phyloP scores from a whole-genome alignment of 2,113 vertebrate genomes.

The Hypomesus transpacificus region DNA sequence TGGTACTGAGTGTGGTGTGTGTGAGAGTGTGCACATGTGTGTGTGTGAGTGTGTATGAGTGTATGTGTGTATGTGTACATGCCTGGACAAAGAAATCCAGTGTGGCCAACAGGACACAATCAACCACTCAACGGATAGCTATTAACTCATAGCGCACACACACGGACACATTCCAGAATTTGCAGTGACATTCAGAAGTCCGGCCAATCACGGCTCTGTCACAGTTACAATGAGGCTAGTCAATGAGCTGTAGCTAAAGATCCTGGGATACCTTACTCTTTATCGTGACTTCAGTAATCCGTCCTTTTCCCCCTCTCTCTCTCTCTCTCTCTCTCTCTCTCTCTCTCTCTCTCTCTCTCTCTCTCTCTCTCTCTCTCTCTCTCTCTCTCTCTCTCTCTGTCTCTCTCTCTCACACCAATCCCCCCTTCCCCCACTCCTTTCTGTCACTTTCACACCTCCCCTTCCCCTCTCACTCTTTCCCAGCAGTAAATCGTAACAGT shows the following conservation, averaged over 20 bases:
- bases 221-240: constrained; percentile 53
- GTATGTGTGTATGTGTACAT: background rate
- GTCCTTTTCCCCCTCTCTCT: constrained; percentile 1
- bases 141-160: constrained; percentile 58
- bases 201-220: constrained; percentile 44
- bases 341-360: constrained; percentile 9
- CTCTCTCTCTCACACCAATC: constrained; percentile 14
- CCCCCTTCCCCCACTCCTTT: background rate
- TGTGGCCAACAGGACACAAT: constrained; percentile 65
- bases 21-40: constrained; percentile 27
- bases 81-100: constrained; percentile 59
- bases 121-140: constrained; percentile 58
- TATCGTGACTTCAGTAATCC: constrained; percentile 19
- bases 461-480: too few relatives aligned
- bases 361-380: too few relatives aligned
- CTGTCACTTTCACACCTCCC: background rate
- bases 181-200: constrained; percentile 53
- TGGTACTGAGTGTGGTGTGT: constrained; percentile 34
- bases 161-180: constrained; percentile 50
- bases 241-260: constrained; percentile 50
- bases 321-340: background rate
- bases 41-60: background rate
- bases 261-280: constrained; percentile 48
- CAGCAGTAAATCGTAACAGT: too few relatives aligned
- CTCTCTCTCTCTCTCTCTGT: constrained; percentile 5